Conservation (phyloP, 2,113 vertebrate species). For the Neolamprologus modestus region DNA sequence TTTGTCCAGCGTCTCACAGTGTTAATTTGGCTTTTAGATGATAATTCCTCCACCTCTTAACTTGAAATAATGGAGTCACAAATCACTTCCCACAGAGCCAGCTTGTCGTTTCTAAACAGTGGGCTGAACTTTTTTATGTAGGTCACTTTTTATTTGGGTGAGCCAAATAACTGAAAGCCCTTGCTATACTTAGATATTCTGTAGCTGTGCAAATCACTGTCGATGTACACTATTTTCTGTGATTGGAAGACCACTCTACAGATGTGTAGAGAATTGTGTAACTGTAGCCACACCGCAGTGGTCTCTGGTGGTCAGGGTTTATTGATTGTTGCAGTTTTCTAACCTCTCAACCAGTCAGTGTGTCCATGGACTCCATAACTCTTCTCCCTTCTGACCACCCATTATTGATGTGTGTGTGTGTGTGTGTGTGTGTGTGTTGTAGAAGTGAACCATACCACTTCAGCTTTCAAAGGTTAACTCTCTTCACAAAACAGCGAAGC, state of each 20-base stretch:
- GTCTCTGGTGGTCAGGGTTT: slow-evolving; percentile 18
- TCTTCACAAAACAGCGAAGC: background rate
- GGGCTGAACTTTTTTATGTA: background rate
- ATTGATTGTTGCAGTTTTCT: slow-evolving; percentile 32
- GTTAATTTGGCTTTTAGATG: slow-evolving; percentile 13
- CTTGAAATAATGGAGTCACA: background rate
- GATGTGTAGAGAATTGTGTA: background rate
- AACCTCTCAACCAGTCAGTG: slow-evolving; percentile 30
- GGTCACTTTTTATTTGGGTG: background rate
- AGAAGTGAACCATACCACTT: background rate
- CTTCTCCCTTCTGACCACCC: slow-evolving; percentile 1
- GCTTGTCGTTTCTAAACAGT: background rate
- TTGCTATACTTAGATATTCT: background rate
- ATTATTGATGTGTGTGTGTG: slow-evolving; percentile 13
- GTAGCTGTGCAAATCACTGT: background rate
- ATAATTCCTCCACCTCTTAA: slow-evolving; percentile 9
- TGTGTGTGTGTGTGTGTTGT: background rate
- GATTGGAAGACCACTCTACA: background rate
- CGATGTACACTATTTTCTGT: background rate
- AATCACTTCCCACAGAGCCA: background rate
- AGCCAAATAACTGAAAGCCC: background rate
- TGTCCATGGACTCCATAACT: slow-evolving; percentile 13
- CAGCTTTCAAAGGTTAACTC: background rate
- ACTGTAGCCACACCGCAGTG: slow-evolving; percentile 9
- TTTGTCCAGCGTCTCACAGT: background rate